Conservation (phyloP, 2,888 invertebrate species). For the Pseudolycoriella hygida region DNA sequence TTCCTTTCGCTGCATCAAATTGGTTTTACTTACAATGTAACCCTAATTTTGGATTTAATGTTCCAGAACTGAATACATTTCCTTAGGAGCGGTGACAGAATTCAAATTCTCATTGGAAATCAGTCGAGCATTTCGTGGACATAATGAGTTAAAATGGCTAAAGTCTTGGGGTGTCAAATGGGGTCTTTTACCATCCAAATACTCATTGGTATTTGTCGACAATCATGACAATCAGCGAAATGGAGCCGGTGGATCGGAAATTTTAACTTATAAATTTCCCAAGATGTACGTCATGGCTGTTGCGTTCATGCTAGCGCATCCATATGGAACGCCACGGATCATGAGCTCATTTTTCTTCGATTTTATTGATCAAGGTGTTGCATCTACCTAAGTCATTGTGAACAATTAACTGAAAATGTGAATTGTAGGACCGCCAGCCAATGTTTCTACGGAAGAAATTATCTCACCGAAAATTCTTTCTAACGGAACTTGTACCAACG, state of each 20-base stretch:
- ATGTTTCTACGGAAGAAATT: slow-evolving; percentile 27
- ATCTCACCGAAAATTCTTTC: slow-evolving; percentile 36
- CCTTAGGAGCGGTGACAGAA: slow-evolving; percentile 49
- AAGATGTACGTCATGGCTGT: slow-evolving; percentile 30
- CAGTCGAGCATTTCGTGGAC: slow-evolving; percentile 36
- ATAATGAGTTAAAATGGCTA: slow-evolving; percentile 36
- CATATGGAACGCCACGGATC: slow-evolving; percentile 54
- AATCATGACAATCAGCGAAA: slow-evolving; percentile 63
- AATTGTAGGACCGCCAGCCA: slow-evolving; percentile 33
- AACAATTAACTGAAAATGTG: no score
- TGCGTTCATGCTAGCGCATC: slow-evolving; percentile 54
- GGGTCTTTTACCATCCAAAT: slow-evolving; percentile 30
- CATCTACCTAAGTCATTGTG: no score
- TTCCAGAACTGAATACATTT: slow-evolving; percentile 27
- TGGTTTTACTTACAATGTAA: no score
- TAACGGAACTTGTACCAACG: slow-evolving; percentile 43
- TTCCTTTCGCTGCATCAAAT: no score
- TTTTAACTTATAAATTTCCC: slow-evolving; percentile 24
- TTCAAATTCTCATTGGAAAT: slow-evolving; percentile 34
- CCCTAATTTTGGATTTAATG: no score
- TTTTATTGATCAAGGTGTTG: slow-evolving; percentile 13
- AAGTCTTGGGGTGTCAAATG: slow-evolving; percentile 28
- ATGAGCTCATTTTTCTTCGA: slow-evolving; percentile 67
- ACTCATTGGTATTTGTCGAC: slow-evolving; percentile 55
- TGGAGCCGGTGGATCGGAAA: slow-evolving; percentile 32